Percentiles rank a stretch among this genome's conserved stretches.
Evolutionary conservation across 1,140 invertebrate species (phyloP).

Genomic region (Linepithema humile): DNA sequence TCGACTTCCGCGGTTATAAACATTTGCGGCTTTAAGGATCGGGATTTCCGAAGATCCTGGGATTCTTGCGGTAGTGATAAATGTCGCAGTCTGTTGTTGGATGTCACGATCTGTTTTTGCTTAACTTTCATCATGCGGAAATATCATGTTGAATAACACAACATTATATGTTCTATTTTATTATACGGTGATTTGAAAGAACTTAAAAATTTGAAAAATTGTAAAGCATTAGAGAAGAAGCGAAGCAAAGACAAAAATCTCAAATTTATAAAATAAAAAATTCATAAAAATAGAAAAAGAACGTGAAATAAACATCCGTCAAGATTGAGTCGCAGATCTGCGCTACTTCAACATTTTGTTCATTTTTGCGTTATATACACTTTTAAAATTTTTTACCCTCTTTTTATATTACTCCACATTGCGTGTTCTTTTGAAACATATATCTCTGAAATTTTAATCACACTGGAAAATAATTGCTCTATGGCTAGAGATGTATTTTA

Average conservation of each 20-base stretch:
- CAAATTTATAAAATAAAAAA: not conserved
- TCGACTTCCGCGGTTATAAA: not conserved
- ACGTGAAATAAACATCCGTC: not conserved
- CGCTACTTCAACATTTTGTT: not conserved
- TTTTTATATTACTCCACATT: not conserved
- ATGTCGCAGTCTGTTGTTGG: slow-evolving; percentile 7
- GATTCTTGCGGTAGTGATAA: not conserved
- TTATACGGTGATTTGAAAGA: not conserved
- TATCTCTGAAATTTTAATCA: slow-evolving; percentile 12
- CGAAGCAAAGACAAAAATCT: not conserved
- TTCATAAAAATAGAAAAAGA: not conserved
- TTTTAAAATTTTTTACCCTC: not conserved
- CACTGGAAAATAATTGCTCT: slow-evolving; percentile 22
- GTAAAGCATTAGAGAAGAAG: too few relatives aligned
- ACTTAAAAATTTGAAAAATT: not conserved
- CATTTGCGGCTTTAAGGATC: slow-evolving; percentile 15
- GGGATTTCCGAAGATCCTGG: not conserved
- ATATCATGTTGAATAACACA: not conserved
- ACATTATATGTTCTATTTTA: not conserved
- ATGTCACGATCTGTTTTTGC: not conserved
- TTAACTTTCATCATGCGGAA: not conserved
- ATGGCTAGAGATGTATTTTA: slow-evolving; percentile 22
- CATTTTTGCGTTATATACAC: not conserved
- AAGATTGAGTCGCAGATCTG: not conserved
- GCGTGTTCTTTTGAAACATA: not conserved